phyloP scores from a whole-genome alignment of 2,888 invertebrate genomes.

The Ophioninae sp. region DNA sequence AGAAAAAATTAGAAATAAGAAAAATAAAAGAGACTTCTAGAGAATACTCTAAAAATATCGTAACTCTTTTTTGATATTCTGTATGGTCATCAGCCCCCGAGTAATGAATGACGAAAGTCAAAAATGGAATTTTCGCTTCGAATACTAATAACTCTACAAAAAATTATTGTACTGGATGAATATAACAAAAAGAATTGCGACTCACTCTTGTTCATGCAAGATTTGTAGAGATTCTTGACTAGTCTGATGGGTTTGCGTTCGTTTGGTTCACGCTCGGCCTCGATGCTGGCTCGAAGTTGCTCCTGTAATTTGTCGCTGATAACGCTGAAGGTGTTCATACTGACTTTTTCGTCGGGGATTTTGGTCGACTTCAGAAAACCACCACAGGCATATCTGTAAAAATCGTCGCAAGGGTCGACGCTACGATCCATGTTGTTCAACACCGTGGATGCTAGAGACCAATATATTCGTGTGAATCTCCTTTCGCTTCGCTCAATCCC shows the following conservation, averaged over 20 bases:
- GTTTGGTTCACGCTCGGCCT: conserved; percentile 82
- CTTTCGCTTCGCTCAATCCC: background rate
- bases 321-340: conserved; percentile 89
- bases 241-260: conserved; percentile 88
- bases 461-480: background rate
- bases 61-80: too few species aligned
- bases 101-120: too few species aligned
- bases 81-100: too few species aligned
- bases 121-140: too few species aligned
- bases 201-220: conserved; percentile 95
- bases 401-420: conserved; percentile 91
- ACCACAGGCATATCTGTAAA: conserved; percentile 91
- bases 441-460: conserved; percentile 85
- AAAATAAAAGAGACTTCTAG: too few species aligned
- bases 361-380: conserved; percentile 87
- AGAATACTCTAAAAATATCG: too few species aligned
- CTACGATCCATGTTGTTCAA: conserved; percentile 87
- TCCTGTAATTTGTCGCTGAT: conserved; percentile 89
- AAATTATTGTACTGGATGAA: too few species aligned
- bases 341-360: conserved; percentile 92
- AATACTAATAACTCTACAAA: too few species aligned
- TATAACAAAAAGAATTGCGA: conserved; percentile 66
- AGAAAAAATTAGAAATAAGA: too few species aligned
- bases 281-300: conserved; percentile 87
- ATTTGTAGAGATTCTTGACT: conserved; percentile 91